phyloP scores from a whole-genome alignment of 2,797 vertebrate species.

The Eidolon dupreanum region DNA sequence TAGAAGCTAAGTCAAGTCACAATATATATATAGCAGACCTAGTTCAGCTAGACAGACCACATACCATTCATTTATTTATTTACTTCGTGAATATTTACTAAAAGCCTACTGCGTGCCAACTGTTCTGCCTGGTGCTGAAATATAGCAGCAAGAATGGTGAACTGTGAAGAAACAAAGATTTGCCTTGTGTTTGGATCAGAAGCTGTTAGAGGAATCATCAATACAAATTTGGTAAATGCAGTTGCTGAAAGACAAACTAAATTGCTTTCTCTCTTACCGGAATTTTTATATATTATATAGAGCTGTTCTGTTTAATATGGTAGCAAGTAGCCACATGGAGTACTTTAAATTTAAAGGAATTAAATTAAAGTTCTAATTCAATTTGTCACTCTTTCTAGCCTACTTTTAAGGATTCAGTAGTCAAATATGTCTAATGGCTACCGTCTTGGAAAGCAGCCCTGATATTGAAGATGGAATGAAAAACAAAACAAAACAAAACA shows the following conservation, averaged over 20 bases:
- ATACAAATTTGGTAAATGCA: not conserved
- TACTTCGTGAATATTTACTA: conserved; percentile 7
- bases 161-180: not conserved
- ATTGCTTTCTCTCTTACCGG: not conserved
- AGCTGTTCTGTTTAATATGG: not conserved
- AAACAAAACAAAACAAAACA: not conserved
- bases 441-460: not conserved
- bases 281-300: not conserved
- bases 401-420: not conserved
- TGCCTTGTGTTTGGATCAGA: conserved; percentile 17
- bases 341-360: conserved; percentile 30
- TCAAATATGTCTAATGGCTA: not conserved
- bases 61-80: conserved; percentile 7
- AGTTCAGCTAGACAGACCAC: not conserved
- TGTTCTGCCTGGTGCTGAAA: not conserved
- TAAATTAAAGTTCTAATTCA: conserved; percentile 16
- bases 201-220: not conserved
- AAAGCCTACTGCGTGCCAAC: not conserved
- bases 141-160: not conserved
- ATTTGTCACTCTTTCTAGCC: not conserved
- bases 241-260: not conserved
- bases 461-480: not conserved
- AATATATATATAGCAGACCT: not conserved
- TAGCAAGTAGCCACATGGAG: not conserved
- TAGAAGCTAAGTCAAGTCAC: not conserved